A percentile compares a stretch with the other conserved stretches of the same genome.
Conservation (phyloP, 2,113 vertebrate species). For the Cebus imitator region DNA sequence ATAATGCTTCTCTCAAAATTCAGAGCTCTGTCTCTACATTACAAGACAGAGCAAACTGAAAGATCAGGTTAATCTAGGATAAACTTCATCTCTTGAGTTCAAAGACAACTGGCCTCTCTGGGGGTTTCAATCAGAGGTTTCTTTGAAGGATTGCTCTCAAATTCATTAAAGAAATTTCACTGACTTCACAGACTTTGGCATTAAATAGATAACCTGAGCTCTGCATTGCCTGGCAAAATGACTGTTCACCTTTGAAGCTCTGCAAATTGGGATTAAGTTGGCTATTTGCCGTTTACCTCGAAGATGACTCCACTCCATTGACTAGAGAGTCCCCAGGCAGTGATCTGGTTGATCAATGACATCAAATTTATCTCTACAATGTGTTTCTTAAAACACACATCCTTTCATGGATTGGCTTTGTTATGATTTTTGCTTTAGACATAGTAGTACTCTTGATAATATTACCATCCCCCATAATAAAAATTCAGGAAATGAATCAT, state of each 20-base stretch:
- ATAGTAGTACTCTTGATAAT: neutral
- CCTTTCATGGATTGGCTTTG: neutral
- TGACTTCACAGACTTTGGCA: conserved; percentile 85
- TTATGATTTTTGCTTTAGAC: conserved; percentile 1
- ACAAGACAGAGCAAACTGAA: conserved; percentile 81
- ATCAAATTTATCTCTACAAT: conserved; percentile 1
- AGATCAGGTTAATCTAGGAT: conserved; percentile 84
- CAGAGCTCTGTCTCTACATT: conserved; percentile 81
- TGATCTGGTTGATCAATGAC: neutral
- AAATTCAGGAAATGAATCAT: neutral
- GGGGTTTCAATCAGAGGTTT: conserved; percentile 82
- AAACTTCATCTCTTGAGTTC: conserved; percentile 84
- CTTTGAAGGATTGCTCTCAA: conserved; percentile 90
- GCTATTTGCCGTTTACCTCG: conserved; percentile 70
- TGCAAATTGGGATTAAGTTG: conserved; percentile 82
- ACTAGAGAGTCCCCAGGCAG: neutral
- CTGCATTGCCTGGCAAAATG: conserved; percentile 82
- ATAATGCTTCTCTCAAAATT: conserved; percentile 70
- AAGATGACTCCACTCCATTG: conserved; percentile 49
- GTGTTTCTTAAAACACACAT: neutral
- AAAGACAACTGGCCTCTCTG: conserved; percentile 82
- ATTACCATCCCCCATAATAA: neutral
- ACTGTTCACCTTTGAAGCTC: conserved; percentile 84
- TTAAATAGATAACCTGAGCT: conserved; percentile 85
- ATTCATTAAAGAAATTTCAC: conserved; percentile 92